Percentiles rank a stretch among this genome's conserved stretches.
These are phyloP conservation scores for Brachyalestes nurse DNA, from an alignment of 2,797 vertebrate genomes.

Conservation along the genomic window DNA sequence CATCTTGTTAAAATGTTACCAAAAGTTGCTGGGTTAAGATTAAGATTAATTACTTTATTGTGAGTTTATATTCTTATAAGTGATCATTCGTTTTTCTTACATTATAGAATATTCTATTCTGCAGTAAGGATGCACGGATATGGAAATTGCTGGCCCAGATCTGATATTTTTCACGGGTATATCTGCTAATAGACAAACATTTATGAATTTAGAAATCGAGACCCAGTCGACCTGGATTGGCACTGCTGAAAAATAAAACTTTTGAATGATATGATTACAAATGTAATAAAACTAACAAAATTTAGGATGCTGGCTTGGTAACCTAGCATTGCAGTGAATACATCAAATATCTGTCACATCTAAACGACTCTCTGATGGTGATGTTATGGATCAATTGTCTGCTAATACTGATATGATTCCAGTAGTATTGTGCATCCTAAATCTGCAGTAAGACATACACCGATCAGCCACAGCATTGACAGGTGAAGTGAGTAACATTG, in stretches of 20 bases:
- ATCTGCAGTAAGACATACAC: neutral
- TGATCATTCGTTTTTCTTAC: neutral
- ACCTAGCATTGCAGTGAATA: neutral
- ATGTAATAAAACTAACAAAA: no score
- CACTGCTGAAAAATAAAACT: neutral
- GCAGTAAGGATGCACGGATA: neutral
- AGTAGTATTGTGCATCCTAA: neutral
- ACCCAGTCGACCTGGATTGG: neutral
- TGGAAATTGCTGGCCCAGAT: neutral
- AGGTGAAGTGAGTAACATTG: no score
- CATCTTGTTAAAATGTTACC: neutral
- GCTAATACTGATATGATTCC: neutral
- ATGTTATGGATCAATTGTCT: neutral
- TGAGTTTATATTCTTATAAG: neutral
- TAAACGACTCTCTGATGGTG: neutral
- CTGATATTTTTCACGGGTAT: no score
- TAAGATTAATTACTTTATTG: no score
- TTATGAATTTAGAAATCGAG: neutral
- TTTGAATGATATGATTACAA: neutral
- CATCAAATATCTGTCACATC: neutral
- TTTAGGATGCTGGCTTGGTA: no score
- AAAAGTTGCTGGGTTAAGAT: constrained; percentile 41
- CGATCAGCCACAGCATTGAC: no score
- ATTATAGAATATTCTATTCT: neutral
- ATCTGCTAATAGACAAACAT: neutral